Conservation (phyloP, 2,113 vertebrate genomes). For the Oriolus oriolus region DNA sequence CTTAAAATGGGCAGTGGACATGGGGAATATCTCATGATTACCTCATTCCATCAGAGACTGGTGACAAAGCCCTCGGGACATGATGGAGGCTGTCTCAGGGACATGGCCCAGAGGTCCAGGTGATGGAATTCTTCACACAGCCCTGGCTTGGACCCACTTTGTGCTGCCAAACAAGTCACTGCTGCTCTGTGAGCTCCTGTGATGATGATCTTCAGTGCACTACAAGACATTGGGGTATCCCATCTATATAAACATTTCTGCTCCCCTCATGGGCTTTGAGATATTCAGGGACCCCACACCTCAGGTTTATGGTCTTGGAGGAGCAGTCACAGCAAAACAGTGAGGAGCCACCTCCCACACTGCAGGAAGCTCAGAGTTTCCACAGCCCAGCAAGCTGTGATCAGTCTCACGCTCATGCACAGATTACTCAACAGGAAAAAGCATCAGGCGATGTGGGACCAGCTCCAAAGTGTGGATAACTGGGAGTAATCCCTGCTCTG, state of each 20-base stretch:
- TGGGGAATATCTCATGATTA: not conserved
- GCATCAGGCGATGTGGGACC: not conserved
- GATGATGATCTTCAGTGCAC: accelerated
- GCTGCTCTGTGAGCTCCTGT: not conserved
- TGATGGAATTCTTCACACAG: not conserved
- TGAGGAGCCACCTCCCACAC: not conserved
- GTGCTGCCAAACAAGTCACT: not conserved
- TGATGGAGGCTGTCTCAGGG: not conserved
- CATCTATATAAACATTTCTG: not conserved
- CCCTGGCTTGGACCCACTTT: not conserved
- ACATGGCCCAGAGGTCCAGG: not conserved
- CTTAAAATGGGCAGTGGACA: not conserved
- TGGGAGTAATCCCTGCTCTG: not conserved
- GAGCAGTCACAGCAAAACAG: not conserved
- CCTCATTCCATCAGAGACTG: not conserved
- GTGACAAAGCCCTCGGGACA: not conserved
- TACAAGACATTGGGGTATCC: not conserved
- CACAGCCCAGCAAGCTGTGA: not conserved
- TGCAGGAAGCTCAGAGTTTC: not conserved
- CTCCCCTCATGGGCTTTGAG: not conserved
- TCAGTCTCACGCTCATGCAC: not conserved
- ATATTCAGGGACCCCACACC: not conserved
- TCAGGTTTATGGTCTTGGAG: not conserved
- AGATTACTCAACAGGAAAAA: not conserved
- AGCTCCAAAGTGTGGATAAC: not conserved